Evolutionary conservation across 1,140 invertebrate genomes (phyloP).

Genomic region (Pogonomyrmex barbatus): DNA sequence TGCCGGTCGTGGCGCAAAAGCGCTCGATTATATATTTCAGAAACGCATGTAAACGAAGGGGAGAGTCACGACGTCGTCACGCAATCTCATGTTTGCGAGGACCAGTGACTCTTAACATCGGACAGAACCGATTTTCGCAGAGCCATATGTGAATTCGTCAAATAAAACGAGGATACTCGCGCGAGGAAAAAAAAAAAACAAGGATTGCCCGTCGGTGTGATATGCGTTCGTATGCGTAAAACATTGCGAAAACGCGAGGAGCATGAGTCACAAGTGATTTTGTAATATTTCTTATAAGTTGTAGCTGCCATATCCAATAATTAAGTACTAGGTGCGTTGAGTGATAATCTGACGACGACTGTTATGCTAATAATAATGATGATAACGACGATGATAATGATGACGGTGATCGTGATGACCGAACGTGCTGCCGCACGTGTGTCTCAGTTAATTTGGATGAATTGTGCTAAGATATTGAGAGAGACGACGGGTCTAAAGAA

Average conservation of each 20-base stretch:
- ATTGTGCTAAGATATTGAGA: slow-evolving; percentile 82
- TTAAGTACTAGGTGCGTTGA: slow-evolving; percentile 77
- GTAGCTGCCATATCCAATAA: slow-evolving; percentile 84
- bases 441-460: slow-evolving; percentile 80
- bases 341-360: slow-evolving; percentile 76
- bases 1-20: not conserved
- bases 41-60: slow-evolving; percentile 40
- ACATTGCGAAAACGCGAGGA: slow-evolving; percentile 64
- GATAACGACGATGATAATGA: slow-evolving; percentile 65
- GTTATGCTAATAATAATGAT: slow-evolving; percentile 74
- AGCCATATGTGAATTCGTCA: slow-evolving; percentile 54
- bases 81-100: slow-evolving; percentile 23
- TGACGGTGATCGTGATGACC: slow-evolving; percentile 73
- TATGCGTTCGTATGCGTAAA: slow-evolving; percentile 67
- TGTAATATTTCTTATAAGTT: slow-evolving; percentile 86
- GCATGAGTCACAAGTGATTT: slow-evolving; percentile 83
- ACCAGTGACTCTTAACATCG: slow-evolving; percentile 26
- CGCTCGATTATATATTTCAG: slow-evolving; percentile 47
- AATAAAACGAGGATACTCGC: slow-evolving; percentile 51
- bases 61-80: not conserved
- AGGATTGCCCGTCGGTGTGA: slow-evolving; percentile 67
- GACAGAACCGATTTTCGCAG: slow-evolving; percentile 53
- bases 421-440: slow-evolving; percentile 78
- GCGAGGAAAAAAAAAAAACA: slow-evolving; percentile 70
- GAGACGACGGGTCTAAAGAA: slow-evolving; percentile 85